phyloP scores from a whole-genome alignment of 2,888 invertebrate species.

The Gortyna flavago region DNA sequence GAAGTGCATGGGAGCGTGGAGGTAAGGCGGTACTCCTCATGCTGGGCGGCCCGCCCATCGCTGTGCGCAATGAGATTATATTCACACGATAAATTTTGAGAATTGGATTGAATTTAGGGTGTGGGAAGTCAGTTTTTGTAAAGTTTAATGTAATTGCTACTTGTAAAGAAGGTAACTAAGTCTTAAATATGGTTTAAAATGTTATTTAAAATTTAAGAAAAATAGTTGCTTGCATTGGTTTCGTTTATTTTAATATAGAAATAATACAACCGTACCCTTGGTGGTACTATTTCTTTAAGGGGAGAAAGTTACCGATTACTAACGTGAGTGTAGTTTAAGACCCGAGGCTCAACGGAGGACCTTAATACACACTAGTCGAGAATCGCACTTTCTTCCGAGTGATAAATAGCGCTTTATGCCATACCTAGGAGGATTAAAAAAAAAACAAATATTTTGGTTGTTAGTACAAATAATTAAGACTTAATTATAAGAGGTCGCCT shows the following conservation, averaged over 20 bases:
- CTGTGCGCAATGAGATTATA: slow-evolving; percentile 36
- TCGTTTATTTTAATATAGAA: not conserved
- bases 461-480: not conserved
- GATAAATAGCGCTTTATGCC: no score
- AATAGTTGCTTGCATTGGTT: not conserved
- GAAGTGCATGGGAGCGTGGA: slow-evolving; percentile 48
- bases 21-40: slow-evolving; percentile 69
- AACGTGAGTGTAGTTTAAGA: no score
- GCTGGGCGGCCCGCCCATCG: slow-evolving; percentile 77
- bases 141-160: slow-evolving; percentile 17
- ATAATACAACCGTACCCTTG: no score
- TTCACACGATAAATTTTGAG: slow-evolving; percentile 66
- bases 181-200: not conserved
- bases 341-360: no score
- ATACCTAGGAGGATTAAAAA: no score
- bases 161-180: not conserved
- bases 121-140: slow-evolving; percentile 36
- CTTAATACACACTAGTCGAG: no score
- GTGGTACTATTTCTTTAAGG: no score
- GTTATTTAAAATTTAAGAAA: not conserved
- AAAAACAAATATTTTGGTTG: not conserved
- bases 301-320: no score
- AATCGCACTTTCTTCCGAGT: no score
- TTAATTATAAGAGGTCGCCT: not conserved
- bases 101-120: slow-evolving; percentile 11